Percentiles rank a stretch among this genome's conserved stretches.
Evolutionary conservation across 2,113 vertebrate genomes (phyloP).

Genomic region (Paradoxurus hermaphroditus): DNA sequence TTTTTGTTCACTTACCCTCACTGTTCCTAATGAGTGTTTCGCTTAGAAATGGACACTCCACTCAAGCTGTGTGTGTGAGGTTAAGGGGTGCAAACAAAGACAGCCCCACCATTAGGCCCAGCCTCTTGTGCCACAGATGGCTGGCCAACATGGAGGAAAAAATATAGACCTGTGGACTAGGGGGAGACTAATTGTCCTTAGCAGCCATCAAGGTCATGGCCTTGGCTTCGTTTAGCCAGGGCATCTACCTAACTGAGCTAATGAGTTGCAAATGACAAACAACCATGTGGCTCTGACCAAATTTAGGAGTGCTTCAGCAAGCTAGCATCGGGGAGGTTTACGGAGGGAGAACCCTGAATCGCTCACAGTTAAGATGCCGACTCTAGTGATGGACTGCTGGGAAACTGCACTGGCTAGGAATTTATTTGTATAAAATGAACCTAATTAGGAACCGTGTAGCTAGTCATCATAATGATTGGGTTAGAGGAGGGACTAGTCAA

Average conservation of each 20-base stretch:
- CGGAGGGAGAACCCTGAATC: slow-evolving; percentile 28
- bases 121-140: neutral
- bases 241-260: neutral
- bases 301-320: neutral
- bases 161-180: neutral
- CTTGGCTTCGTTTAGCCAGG: slow-evolving; percentile 33
- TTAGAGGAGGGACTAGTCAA: slow-evolving; percentile 40
- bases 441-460: slow-evolving; percentile 69
- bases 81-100: slow-evolving; percentile 12
- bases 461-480: slow-evolving; percentile 60
- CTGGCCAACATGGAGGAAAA: neutral
- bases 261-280: neutral
- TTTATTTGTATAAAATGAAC: slow-evolving; percentile 73
- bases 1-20: neutral
- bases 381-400: slow-evolving; percentile 31
- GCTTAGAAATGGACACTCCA: neutral
- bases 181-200: neutral
- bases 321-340: slow-evolving; percentile 20
- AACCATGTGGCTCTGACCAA: neutral
- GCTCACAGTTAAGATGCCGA: slow-evolving; percentile 46
- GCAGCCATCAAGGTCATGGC: neutral
- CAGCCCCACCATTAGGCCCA: neutral
- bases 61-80: neutral
- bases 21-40: neutral
- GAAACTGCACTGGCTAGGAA: slow-evolving; percentile 67